Percentiles rank a stretch among this genome's conserved stretches.
Conservation (phyloP, 1,140 invertebrate genomes). For the Drosophila lacteicornis region DNA sequence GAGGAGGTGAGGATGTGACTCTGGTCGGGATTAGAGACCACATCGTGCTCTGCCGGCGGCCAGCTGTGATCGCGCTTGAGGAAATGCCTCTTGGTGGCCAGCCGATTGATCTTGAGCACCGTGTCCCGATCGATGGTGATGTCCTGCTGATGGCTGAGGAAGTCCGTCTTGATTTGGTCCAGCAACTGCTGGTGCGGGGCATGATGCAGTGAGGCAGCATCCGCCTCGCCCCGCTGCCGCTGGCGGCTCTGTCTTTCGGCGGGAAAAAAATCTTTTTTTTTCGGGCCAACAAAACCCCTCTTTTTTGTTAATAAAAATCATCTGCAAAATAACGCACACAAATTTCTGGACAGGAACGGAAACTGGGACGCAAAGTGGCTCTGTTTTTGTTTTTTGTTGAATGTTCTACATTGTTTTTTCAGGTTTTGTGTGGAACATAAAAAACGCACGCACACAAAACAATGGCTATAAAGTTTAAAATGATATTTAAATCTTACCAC, state of each 20-base stretch:
- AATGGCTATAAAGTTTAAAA: neutral
- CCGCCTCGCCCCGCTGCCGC: conserved; percentile 54
- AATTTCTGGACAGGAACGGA: conserved; percentile 20
- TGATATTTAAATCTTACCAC: conserved; percentile 86
- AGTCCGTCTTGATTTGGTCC: conserved; percentile 78
- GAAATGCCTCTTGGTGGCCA: conserved; percentile 67
- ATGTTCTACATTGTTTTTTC: conserved; percentile 31
- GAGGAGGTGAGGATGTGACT: conserved; percentile 19
- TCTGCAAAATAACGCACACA: conserved; percentile 12
- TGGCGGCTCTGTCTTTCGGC: conserved; percentile 59
- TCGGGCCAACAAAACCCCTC: neutral
- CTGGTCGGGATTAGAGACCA: conserved; percentile 1
- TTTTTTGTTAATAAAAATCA: neutral
- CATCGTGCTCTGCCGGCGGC: conserved; percentile 61
- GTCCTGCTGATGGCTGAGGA: conserved; percentile 74
- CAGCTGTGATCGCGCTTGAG: conserved; percentile 80
- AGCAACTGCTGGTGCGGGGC: conserved; percentile 73
- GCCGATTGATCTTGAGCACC: conserved; percentile 80
- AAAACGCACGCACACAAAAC: conserved; percentile 23
- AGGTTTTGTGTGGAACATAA: conserved; percentile 12
- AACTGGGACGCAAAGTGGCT: conserved; percentile 28
- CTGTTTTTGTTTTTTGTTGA: conserved; percentile 14
- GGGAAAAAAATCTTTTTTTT: conserved; percentile 55
- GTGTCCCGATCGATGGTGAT: conserved; percentile 79
- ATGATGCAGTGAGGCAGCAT: conserved; percentile 43